A percentile compares a stretch with the other conserved stretches of the same genome.
These are phyloP conservation scores for Acholoe squamosa DNA, from an alignment of 2,888 invertebrate genomes.

Conservation along the genomic window DNA sequence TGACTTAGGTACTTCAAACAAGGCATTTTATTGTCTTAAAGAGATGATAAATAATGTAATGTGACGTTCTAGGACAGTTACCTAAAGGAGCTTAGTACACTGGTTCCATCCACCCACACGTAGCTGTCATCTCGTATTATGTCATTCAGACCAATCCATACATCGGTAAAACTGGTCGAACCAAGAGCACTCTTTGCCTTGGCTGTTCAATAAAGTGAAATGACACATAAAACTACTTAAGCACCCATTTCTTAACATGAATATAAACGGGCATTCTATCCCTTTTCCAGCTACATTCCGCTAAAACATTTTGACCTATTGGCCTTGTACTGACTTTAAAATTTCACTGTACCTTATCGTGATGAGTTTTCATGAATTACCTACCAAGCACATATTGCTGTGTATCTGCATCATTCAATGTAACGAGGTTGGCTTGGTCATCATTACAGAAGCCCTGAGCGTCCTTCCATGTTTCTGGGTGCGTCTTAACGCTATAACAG, in stretches of 20 bases:
- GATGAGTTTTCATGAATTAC: not conserved
- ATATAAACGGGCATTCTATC: too few relatives aligned
- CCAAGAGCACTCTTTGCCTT: not conserved
- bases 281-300: too few relatives aligned
- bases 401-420: not conserved
- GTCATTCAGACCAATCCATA: conserved; percentile 34
- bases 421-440: conserved; percentile 28
- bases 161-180: not conserved
- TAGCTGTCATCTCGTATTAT: not conserved
- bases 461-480: not conserved
- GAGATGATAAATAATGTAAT: not conserved
- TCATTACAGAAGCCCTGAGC: conserved; percentile 32
- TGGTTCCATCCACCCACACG: not conserved
- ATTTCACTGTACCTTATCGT: too few relatives aligned
- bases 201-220: not conserved
- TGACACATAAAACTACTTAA: too few relatives aligned
- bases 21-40: too few relatives aligned
- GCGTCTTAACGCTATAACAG: conserved; percentile 28
- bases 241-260: too few relatives aligned
- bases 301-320: too few relatives aligned
- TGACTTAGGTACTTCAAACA: too few relatives aligned
- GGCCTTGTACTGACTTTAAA: too few relatives aligned
- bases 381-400: not conserved
- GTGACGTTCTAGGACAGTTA: not conserved
- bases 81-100: not conserved